Percentiles rank a stretch among this genome's conserved stretches.
Conservation (phyloP, 1,140 invertebrate species). For the Samia ricini region DNA sequence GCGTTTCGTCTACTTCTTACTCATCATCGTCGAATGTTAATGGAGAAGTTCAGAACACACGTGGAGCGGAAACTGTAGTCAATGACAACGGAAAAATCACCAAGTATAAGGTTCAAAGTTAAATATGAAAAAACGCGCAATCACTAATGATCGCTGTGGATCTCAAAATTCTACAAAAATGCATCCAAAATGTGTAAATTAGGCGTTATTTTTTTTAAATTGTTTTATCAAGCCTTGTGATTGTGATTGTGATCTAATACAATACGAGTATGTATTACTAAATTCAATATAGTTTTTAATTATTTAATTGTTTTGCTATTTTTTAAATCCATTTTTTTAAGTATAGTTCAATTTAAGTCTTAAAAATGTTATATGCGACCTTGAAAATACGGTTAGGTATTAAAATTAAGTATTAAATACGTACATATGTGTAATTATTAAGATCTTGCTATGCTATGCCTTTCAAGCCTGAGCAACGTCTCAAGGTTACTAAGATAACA, state of each 20-base stretch:
- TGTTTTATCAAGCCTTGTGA: too few species aligned
- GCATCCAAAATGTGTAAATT: too few species aligned
- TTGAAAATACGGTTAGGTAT: background rate
- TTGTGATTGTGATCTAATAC: too few species aligned
- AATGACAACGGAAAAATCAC: slow-evolving; percentile 86
- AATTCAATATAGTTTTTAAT: background rate
- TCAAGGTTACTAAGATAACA: slow-evolving; percentile 57
- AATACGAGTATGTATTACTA: background rate
- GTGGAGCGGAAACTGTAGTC: slow-evolving; percentile 81
- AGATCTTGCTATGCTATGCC: slow-evolving; percentile 18
- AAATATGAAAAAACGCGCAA: slow-evolving; percentile 18
- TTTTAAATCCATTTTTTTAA: too few species aligned
- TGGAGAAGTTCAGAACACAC: slow-evolving; percentile 78
- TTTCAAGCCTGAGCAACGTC: slow-evolving; percentile 25
- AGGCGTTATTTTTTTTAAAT: too few species aligned
- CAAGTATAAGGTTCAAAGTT: slow-evolving; percentile 78
- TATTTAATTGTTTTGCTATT: background rate
- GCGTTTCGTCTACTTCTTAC: slow-evolving; percentile 82
- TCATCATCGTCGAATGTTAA: slow-evolving; percentile 78
- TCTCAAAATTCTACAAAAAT: background rate
- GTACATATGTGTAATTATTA: slow-evolving; percentile 17
- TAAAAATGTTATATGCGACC: too few species aligned
- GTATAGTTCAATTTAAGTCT: too few species aligned
- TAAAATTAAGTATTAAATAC: slow-evolving; percentile 11
- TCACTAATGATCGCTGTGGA: background rate